Base-by-base conservation (phyloP, 1,140 invertebrate species). In the Conopomorpha cramerella region DNA sequence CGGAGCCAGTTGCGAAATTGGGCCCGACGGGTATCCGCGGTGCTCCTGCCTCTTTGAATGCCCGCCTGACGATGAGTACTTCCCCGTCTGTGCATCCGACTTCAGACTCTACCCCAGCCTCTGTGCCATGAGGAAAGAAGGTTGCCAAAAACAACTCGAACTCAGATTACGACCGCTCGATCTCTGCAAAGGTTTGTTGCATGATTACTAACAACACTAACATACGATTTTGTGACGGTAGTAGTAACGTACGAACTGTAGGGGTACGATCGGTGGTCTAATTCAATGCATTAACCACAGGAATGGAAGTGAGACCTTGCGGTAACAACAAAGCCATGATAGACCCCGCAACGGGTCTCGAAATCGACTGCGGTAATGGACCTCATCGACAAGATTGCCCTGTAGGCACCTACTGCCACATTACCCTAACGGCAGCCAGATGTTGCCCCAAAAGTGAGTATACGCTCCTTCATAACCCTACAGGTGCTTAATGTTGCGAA, bases 111-210 rank as follows among this genome's bases (percentile, higher is more conserved):
- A 95, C 56, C 78, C 85, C 2, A 93, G 89, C 41, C 80, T 90
- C 38, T 96, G 93, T 61, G 86, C 88, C 11, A 91, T 95, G 89
- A 87, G 87, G 54, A 88, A 89, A 80, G 87, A 92, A 49, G 88
- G 90, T 3, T 96, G 93, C 68, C 85, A 90, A 43, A 83, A 87
- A 42, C 90, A 93, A 62, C 84, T 87, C 37, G 90, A 93, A 51
- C 82, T 95, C 14, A 80, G 90, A 44, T 78, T 89, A 29, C 76
- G 89, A 44, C 89, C 90, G 0, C 72, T 92, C 46, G 88, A 91
- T 53, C 81, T 92, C 29, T 93, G 91, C 66, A 84, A 92, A 91
- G 90, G 90, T 90, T 61, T 40, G 57, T 48, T 11, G n/a, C 38
- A 3, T 13, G 35, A 18, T 26, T 40, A 25, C 39, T 35, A 37